A percentile compares a stretch with the other conserved stretches of the same genome.
Evolutionary conservation across 1,140 invertebrate species (phyloP).

Genomic region (Drosophila fuyamai): DNA sequence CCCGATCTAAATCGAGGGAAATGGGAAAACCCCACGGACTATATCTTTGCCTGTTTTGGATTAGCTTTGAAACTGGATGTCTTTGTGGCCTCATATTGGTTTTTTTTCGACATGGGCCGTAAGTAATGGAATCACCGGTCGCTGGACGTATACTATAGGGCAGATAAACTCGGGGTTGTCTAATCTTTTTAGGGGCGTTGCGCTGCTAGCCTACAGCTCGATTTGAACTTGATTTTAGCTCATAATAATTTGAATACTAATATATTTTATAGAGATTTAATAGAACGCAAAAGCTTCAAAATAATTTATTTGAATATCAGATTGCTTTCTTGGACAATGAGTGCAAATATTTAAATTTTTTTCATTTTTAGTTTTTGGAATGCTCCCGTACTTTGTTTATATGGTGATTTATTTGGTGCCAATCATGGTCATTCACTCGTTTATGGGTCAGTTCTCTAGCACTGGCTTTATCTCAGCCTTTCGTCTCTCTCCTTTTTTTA

Average conservation of each 20-base stretch:
- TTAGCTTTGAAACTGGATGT: slow-evolving; percentile 69
- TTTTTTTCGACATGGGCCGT: slow-evolving; percentile 67
- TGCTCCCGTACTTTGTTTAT: slow-evolving; percentile 63
- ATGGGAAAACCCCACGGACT: slow-evolving; percentile 75
- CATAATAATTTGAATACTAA: too few relatives aligned
- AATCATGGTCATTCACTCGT: slow-evolving; percentile 75
- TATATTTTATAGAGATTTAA: too few relatives aligned
- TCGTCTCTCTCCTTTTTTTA: slow-evolving; percentile 76
- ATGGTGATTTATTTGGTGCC: slow-evolving; percentile 68
- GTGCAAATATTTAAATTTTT: background rate
- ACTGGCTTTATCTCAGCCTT: slow-evolving; percentile 79
- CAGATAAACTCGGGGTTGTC: slow-evolving; percentile 13
- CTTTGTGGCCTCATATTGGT: slow-evolving; percentile 57
- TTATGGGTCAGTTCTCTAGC: slow-evolving; percentile 80
- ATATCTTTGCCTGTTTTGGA: slow-evolving; percentile 65
- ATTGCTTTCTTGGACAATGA: too few relatives aligned
- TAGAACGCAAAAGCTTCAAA: too few relatives aligned
- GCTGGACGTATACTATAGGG: background rate
- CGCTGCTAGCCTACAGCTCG: too few relatives aligned
- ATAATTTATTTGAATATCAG: background rate
- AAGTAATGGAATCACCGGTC: slow-evolving; percentile 27
- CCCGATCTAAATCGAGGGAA: slow-evolving; percentile 70
- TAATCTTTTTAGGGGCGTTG: slow-evolving; percentile 40
- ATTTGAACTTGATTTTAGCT: too few relatives aligned
- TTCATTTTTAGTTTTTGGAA: slow-evolving; percentile 48